These are phyloP conservation scores for Chaetops frenatus DNA, from an alignment of 2,113 vertebrate species.

Conservation along the genomic window DNA sequence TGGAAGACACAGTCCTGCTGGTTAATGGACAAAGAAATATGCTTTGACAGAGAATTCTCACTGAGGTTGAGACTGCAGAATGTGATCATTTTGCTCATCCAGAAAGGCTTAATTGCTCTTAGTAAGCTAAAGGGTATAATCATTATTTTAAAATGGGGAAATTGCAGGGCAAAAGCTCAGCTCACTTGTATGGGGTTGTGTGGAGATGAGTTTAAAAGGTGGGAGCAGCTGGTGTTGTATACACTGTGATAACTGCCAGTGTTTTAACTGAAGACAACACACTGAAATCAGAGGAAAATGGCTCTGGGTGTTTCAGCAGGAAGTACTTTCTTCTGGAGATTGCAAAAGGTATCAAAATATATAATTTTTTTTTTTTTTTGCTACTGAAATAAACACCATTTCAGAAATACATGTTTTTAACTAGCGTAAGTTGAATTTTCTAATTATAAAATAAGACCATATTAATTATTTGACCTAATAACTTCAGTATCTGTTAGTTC, in stretches of 20 bases:
- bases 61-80: not conserved
- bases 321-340: not conserved
- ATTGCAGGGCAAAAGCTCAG: not conserved
- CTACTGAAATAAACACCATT: not conserved
- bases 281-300: not conserved
- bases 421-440: not conserved
- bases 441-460: not conserved
- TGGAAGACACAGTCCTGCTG: not conserved
- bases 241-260: fast-evolving
- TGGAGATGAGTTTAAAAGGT: not conserved
- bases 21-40: not conserved
- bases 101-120: not conserved
- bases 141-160: not conserved
- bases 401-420: not conserved
- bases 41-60: not conserved
- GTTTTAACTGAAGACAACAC: not conserved
- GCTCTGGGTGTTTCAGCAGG: not conserved
- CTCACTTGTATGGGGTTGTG: fast-evolving
- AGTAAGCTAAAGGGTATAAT: not conserved
- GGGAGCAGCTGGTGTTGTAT: not conserved
- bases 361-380: fast-evolving
- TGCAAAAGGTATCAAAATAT: not conserved
- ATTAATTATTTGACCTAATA: not conserved
- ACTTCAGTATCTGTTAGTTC: not conserved
- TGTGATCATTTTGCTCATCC: not conserved